A percentile compares a stretch with the other conserved stretches of the same genome.
phyloP scores from a whole-genome alignment of 92 coral and sea anemone genomes.

The Plumapathes pennacea region DNA sequence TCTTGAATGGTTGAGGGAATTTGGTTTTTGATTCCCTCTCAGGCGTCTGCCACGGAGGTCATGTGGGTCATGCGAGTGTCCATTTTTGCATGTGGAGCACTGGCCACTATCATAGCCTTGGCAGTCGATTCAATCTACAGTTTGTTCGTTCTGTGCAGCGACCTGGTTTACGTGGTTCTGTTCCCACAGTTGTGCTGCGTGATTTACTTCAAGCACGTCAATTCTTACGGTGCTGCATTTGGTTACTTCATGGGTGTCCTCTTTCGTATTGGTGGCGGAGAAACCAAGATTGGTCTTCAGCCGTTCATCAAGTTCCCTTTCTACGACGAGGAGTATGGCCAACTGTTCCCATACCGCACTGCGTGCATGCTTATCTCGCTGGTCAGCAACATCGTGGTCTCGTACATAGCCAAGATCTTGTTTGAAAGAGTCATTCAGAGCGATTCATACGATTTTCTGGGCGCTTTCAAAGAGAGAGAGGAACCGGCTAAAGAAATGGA shows the following conservation, averaged over 20 bases:
- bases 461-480: conserved; percentile 66
- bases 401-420: conserved; percentile 43
- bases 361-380: conserved; percentile 59
- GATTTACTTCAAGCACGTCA: conserved; percentile 19
- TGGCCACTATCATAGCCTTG: conserved; percentile 65
- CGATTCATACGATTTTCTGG: conserved; percentile 44
- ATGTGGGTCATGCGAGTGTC: conserved; percentile 51
- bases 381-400: conserved; percentile 32
- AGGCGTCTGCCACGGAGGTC: conserved; percentile 44
- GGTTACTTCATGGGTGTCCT: conserved; percentile 30
- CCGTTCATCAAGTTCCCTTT: conserved; percentile 48
- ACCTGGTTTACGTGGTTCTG: conserved; percentile 46
- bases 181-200: conserved; percentile 72
- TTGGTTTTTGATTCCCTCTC: neutral
- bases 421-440: conserved; percentile 50
- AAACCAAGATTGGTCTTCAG: conserved; percentile 26
- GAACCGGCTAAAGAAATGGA: no score
- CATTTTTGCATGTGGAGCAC: conserved; percentile 44
- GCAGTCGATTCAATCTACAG: conserved; percentile 63
- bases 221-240: conserved; percentile 42
- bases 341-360: conserved; percentile 71
- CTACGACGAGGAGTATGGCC: conserved; percentile 49
- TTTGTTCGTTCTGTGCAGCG: conserved; percentile 58
- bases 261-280: conserved; percentile 43
- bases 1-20: no score